Conservation (phyloP, 2,797 vertebrate species). For the Yasuhikotakia modesta region DNA sequence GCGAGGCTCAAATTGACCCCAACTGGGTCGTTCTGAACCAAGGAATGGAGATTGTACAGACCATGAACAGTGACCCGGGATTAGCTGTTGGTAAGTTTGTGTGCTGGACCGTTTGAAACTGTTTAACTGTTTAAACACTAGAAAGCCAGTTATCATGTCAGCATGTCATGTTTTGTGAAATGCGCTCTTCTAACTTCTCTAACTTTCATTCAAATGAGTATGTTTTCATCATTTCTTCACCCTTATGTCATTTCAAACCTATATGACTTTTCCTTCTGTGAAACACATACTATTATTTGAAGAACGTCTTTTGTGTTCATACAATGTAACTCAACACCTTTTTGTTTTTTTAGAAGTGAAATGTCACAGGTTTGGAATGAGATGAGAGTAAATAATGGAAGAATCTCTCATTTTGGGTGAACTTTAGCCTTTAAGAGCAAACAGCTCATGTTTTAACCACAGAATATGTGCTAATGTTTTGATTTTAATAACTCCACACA, state of each 20-base stretch:
- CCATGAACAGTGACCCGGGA: constrained; percentile 99
- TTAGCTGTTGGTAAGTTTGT: constrained; percentile 90
- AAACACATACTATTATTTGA: no score
- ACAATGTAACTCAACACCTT: no score
- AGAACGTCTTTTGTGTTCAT: no score
- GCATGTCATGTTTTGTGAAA: no score
- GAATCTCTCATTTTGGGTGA: no score
- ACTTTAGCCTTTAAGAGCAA: no score
- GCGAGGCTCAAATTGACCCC: constrained; percentile 97
- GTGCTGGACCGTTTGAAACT: neutral
- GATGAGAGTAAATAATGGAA: no score
- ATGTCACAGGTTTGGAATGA: no score
- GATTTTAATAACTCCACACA: constrained; percentile 60
- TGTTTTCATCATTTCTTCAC: neutral
- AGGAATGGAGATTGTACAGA: constrained; percentile 96
- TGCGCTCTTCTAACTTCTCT: no score
- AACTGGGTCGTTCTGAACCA: constrained; percentile 98
- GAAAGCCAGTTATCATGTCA: neutral
- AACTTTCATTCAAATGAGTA: neutral
- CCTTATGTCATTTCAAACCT: neutral
- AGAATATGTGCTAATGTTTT: neutral
- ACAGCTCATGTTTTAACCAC: no score
- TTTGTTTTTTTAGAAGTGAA: no score
- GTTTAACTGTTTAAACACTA: neutral
- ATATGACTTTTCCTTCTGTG: neutral